Evolutionary conservation across 2,888 invertebrate genomes (phyloP).

Genomic region (Xylota segnis): DNA sequence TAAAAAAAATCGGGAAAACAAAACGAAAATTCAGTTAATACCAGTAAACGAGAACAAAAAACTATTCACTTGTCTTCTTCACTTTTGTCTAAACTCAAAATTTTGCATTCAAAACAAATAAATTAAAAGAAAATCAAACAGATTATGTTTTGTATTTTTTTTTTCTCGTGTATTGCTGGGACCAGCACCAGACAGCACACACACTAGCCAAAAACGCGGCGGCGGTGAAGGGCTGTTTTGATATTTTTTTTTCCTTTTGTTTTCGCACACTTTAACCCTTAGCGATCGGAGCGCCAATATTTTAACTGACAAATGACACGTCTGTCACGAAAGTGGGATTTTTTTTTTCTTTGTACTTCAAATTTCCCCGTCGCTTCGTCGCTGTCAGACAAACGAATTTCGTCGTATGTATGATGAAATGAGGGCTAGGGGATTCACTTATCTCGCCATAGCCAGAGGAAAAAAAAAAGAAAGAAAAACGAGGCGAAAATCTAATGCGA

Average conservation of each 20-base stretch:
- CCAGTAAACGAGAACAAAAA: slow-evolving; percentile 43
- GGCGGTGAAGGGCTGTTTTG: slow-evolving; percentile 52
- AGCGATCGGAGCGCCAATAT: slow-evolving; percentile 58
- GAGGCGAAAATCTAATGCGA: slow-evolving; percentile 57
- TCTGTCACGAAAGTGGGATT: slow-evolving; percentile 53
- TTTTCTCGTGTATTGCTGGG: slow-evolving; percentile 32
- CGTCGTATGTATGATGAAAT: slow-evolving; percentile 54
- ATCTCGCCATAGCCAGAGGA: slow-evolving; percentile 45
- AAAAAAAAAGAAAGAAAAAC: slow-evolving; percentile 51
- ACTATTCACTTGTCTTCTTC: slow-evolving; percentile 57
- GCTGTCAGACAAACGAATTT: slow-evolving; percentile 62
- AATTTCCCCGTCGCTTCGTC: slow-evolving; percentile 40
- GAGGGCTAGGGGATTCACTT: slow-evolving; percentile 42
- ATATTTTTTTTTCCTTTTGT: slow-evolving; percentile 32
- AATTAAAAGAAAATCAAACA: slow-evolving; percentile 30
- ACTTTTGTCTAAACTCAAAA: slow-evolving; percentile 47
- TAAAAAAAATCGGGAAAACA: slow-evolving; percentile 67
- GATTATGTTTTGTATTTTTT: slow-evolving; percentile 26
- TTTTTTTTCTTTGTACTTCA: slow-evolving; percentile 33
- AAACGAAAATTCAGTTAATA: slow-evolving; percentile 70
- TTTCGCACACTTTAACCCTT: slow-evolving; percentile 35
- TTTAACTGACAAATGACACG: slow-evolving; percentile 54
- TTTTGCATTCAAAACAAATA: slow-evolving; percentile 45
- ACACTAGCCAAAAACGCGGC: slow-evolving; percentile 49
- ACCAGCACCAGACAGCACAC: slow-evolving; percentile 56